These are phyloP conservation scores for Mythimna impura DNA, from an alignment of 2,888 invertebrate genomes.

Conservation along the genomic window DNA sequence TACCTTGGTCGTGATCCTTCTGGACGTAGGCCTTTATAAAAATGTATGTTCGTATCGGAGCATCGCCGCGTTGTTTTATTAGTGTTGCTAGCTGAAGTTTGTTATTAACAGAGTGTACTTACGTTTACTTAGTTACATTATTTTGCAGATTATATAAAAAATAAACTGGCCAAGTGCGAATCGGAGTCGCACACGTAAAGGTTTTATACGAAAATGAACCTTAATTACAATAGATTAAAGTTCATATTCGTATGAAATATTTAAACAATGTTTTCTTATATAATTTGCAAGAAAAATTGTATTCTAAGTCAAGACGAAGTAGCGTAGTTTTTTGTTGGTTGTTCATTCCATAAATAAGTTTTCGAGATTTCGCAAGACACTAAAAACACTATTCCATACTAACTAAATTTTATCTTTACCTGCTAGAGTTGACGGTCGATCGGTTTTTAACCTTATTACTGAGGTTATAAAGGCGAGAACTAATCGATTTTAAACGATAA, in stretches of 20 bases:
- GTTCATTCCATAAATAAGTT: slow-evolving; percentile 59
- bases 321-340: slow-evolving; percentile 36
- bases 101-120: slow-evolving; percentile 38
- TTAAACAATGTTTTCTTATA: not conserved
- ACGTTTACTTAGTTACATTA: not conserved
- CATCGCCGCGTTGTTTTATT: slow-evolving; percentile 40
- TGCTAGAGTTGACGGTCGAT: not conserved
- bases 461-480: not conserved
- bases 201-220: not conserved
- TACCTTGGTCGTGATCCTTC: not conserved
- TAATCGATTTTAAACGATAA: not conserved
- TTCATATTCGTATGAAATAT: not conserved
- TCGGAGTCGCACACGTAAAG: not conserved
- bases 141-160: slow-evolving; percentile 23
- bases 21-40: not conserved
- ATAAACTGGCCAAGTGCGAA: too few relatives aligned
- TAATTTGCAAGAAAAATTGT: slow-evolving; percentile 10
- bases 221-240: not conserved
- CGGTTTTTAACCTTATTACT: not conserved
- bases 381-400: slow-evolving; percentile 39
- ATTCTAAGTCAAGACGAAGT: not conserved
- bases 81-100: slow-evolving; percentile 52
- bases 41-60: slow-evolving; percentile 40
- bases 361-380: slow-evolving; percentile 26
- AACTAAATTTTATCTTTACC: slow-evolving; percentile 12